Evolutionary conservation across 2,797 vertebrate species (phyloP).

Genomic region (Danio albolineatus): DNA sequence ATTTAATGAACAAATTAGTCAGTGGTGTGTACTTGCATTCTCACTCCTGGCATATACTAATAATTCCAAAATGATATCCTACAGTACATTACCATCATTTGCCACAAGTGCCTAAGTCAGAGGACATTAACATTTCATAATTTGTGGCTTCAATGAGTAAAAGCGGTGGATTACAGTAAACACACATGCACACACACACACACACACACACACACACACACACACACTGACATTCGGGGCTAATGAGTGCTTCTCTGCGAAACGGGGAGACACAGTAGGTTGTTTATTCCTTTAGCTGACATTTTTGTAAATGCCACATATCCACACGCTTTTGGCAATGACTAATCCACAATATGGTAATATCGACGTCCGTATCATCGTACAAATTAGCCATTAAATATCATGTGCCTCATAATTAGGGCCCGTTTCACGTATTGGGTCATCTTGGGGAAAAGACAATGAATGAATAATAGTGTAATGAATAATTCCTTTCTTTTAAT

Average conservation of each 20-base stretch:
- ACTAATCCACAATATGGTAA: slow-evolving; percentile 71
- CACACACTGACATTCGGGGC: slow-evolving; percentile 71
- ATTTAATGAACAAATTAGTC: slow-evolving; percentile 72
- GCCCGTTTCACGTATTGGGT: slow-evolving; percentile 57
- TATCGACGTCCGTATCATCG: slow-evolving; percentile 70
- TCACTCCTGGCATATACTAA: slow-evolving; percentile 65
- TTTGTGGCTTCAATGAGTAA: slow-evolving; percentile 66
- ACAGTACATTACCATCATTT: slow-evolving; percentile 66
- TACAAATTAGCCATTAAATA: slow-evolving; percentile 76
- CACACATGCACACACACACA: slow-evolving; percentile 54
- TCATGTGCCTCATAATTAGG: slow-evolving; percentile 67
- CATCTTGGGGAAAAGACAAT: slow-evolving; percentile 48
- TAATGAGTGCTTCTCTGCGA: slow-evolving; percentile 71
- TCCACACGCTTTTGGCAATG: slow-evolving; percentile 62
- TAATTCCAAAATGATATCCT: slow-evolving; percentile 69
- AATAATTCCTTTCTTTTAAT: slow-evolving; percentile 39
- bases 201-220: no score
- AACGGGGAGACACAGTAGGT: slow-evolving; percentile 64
- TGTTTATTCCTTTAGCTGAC: slow-evolving; percentile 77
- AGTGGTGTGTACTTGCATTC: slow-evolving; percentile 69
- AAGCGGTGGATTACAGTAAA: slow-evolving; percentile 69
- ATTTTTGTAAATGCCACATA: slow-evolving; percentile 83
- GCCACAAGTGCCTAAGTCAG: slow-evolving; percentile 64
- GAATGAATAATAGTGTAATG: slow-evolving; percentile 46
- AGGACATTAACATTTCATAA: slow-evolving; percentile 75